Percentiles rank a stretch among this genome's conserved stretches.
Evolutionary conservation across 2,113 vertebrate species (phyloP).

Genomic region (Ranitomeya imitator): DNA sequence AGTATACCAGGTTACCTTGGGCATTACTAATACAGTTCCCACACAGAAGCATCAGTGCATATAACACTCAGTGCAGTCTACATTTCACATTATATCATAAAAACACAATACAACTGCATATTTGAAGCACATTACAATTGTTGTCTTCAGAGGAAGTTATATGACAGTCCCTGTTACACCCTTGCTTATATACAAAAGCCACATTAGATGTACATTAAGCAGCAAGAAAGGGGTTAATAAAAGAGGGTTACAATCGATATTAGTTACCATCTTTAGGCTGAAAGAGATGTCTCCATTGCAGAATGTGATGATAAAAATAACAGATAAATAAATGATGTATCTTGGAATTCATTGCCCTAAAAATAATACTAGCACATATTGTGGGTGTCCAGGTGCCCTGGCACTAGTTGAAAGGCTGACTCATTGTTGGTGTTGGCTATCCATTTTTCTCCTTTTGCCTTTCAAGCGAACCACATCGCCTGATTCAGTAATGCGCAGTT

Average conservation of each 20-base stretch:
- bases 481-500: slow-evolving; percentile 31
- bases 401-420: slow-evolving; percentile 31
- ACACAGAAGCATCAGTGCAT: too few relatives aligned
- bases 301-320: slow-evolving; percentile 24
- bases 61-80: too few relatives aligned
- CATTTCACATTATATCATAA: too few relatives aligned
- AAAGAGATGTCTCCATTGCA: not conserved
- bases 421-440: slow-evolving; percentile 34
- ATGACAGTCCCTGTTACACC: too few relatives aligned
- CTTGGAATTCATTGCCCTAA: slow-evolving; percentile 29
- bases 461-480: slow-evolving; percentile 35
- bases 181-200: not conserved
- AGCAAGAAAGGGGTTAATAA: not conserved
- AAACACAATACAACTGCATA: too few relatives aligned
- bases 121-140: too few relatives aligned
- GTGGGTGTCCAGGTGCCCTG: slow-evolving; percentile 39
- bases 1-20: too few relatives aligned
- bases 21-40: too few relatives aligned
- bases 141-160: too few relatives aligned
- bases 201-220: not conserved
- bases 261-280: not conserved
- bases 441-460: slow-evolving; percentile 28
- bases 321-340: slow-evolving; percentile 43
- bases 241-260: not conserved
- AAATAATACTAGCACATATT: slow-evolving; percentile 32